Base-by-base conservation (phyloP, 2,888 invertebrate genomes). In the Allophyes oxyacanthae region DNA sequence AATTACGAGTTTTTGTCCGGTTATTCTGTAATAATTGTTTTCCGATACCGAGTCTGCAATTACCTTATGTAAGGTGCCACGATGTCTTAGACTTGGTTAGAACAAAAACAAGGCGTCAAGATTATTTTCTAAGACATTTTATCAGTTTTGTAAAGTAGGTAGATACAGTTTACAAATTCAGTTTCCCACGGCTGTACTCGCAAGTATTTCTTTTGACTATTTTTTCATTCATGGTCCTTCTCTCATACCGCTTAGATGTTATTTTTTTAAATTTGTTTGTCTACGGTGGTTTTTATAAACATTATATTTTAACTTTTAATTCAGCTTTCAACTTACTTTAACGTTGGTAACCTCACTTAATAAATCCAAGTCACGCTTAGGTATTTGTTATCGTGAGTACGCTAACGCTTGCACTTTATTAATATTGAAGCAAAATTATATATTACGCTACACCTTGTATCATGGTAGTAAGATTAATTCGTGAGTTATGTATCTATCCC, bases 1-100 rank as follows among this genome's bases (percentile, higher is more conserved):
- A 53, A 62, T 68, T 67, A 44, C 49, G 43, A 60, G 68, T 70
- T 80, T 78, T 77, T 79, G 59, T 54, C 32, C 26, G 41, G 50
- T 53, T 42, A 56, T 60, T 61, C 52, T 52, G 65, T 61, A 63
- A 68, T 67, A 42, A 64, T 58, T 46, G 41, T 60, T 54, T 59
- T 65, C 58, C 53, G 38, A 63, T 74, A 59, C 13, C 9, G 9
- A 33, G 28, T 10, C 28, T 43, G 46, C 30, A 28, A 51, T 61
- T 50, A 56, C 32, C 26, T 62, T 60, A 73, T 36, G 58, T 45
- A 45, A 11, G 5, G 6, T 26, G 14, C 6, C 7, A 13, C 15
- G 11, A 25, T 10, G 26, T 28, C n/a, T 14, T 4, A 20, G 28
- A 36, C 8, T 14, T 36, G 33, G n/a, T 36, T 36, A 36, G 33